Percentiles rank a stretch among this genome's conserved stretches.
Conservation (phyloP, 1,140 invertebrate species). For the Bombus waltoni region DNA sequence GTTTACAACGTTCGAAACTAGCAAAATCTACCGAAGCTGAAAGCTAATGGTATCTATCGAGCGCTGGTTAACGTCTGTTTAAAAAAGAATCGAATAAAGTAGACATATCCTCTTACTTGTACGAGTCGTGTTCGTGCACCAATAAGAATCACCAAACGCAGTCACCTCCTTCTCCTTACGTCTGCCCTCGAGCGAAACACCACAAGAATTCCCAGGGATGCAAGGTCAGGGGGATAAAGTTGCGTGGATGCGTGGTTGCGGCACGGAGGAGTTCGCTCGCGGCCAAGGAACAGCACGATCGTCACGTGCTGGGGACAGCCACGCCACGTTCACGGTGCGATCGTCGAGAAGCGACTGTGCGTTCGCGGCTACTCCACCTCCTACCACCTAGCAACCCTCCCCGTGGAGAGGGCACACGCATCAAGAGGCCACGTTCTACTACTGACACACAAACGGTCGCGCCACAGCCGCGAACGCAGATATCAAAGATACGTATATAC, state of each 20-base stretch:
- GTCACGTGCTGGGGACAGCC: conserved; percentile 6
- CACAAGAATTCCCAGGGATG: conserved; percentile 2
- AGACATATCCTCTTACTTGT: background rate
- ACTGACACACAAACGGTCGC: conserved; percentile 54
- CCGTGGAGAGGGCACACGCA: conserved; percentile 26
- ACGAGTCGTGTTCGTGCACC: background rate
- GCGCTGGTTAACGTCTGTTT: background rate
- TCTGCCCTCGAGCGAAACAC: background rate
- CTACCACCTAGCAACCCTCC: conserved; percentile 69
- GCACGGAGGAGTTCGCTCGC: background rate
- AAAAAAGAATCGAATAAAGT: background rate
- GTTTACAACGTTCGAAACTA: no score
- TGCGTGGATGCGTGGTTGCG: conserved; percentile 1
- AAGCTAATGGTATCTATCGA: background rate
- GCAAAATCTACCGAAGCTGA: background rate
- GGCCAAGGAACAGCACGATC: background rate
- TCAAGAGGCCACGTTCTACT: conserved; percentile 24
- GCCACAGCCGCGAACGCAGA: conserved; percentile 1
- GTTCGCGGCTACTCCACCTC: conserved; percentile 63
- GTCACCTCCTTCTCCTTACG: no score
- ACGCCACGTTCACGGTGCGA: conserved; percentile 65
- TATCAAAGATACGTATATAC: conserved; percentile 32
- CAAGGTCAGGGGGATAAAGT: no score
- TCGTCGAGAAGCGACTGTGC: conserved; percentile 77
- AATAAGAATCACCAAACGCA: no score